These are phyloP conservation scores for Nephrotoma flavescens DNA, from an alignment of 2,888 invertebrate species.

Conservation along the genomic window DNA sequence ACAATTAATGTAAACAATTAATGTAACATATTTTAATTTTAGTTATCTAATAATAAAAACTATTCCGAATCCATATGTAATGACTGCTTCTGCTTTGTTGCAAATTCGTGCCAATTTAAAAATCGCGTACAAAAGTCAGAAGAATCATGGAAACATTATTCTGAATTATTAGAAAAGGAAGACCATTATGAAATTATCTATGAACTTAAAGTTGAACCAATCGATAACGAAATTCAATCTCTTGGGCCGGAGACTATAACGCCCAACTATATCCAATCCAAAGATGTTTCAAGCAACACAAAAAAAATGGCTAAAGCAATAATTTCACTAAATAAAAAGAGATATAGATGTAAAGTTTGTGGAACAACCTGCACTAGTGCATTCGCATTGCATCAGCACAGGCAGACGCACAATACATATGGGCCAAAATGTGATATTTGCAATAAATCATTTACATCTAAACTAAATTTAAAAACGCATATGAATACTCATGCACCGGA, in stretches of 20 bases:
- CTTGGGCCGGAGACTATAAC: background rate
- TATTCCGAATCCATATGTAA: background rate
- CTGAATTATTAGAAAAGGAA: background rate
- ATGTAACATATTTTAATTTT: background rate
- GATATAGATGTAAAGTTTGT: background rate
- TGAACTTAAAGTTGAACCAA: background rate
- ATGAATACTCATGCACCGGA: background rate
- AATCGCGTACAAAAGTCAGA: background rate
- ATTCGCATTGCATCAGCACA: background rate
- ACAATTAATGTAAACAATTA: background rate
- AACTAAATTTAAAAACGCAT: background rate
- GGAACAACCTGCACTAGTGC: background rate
- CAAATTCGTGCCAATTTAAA: background rate
- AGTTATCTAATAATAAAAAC: background rate
- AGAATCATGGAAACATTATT: background rate
- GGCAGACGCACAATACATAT: background rate
- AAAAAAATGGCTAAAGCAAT: background rate
- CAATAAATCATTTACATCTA: background rate
- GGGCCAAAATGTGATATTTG: background rate
- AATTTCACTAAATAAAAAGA: background rate
- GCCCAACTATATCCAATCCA: background rate
- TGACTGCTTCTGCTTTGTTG: background rate
- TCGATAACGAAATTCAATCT: background rate
- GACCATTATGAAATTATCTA: background rate
- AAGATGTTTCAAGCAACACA: background rate